Conservation (phyloP, 2,113 vertebrate genomes). For the Tauraco erythrolophus region DNA sequence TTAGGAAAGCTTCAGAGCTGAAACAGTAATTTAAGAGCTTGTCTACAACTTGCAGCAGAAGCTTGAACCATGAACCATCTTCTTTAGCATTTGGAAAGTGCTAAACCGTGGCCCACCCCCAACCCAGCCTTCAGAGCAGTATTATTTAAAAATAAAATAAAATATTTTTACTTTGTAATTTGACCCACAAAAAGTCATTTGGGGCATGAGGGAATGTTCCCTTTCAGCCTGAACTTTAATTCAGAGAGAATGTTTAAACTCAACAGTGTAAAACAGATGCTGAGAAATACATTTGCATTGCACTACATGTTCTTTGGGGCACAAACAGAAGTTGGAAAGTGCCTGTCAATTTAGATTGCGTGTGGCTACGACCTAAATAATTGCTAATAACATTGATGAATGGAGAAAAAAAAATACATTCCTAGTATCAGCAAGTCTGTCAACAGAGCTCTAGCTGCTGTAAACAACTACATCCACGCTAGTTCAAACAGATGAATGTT, state of each 20-base stretch:
- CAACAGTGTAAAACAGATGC: slow-evolving; percentile 53
- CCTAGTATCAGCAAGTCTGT: neutral
- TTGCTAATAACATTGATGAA: neutral
- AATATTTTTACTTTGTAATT: slow-evolving; percentile 50
- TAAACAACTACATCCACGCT: neutral
- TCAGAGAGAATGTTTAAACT: slow-evolving; percentile 49
- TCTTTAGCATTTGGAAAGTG: slow-evolving; percentile 32
- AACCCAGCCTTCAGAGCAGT: neutral
- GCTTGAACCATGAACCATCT: neutral
- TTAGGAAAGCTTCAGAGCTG: slow-evolving; percentile 20
- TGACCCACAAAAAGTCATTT: slow-evolving; percentile 52
- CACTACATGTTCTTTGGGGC: neutral
- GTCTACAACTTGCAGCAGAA: slow-evolving; percentile 42
- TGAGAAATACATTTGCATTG: neutral
- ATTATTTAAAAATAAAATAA: slow-evolving; percentile 33
- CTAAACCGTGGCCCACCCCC: neutral
- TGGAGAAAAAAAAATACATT: neutral
- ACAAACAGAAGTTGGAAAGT: neutral
- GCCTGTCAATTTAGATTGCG: neutral
- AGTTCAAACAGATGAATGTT: neutral
- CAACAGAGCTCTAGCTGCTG: neutral
- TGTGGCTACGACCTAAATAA: neutral
- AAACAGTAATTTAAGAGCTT: slow-evolving; percentile 25
- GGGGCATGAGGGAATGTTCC: slow-evolving; percentile 39
- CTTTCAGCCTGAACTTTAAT: slow-evolving; percentile 29